Base-by-base conservation (phyloP, 2,797 vertebrate genomes). In the Nannoperca obscura region DNA sequence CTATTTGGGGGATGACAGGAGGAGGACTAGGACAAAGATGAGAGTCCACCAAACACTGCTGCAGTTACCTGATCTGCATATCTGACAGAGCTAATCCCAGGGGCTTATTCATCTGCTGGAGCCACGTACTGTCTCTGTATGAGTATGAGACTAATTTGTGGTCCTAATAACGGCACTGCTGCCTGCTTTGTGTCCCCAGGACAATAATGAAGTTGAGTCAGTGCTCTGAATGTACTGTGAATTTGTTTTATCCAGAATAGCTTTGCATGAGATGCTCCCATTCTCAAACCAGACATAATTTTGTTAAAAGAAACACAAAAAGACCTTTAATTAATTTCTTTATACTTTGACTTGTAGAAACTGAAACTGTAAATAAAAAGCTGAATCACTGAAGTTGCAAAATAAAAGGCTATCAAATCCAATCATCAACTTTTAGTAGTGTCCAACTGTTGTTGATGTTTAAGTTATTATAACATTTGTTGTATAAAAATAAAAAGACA, bases 71-170 rank as follows among this genome's bases (percentile, higher is more conserved):
- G 50, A 34, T 67, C 74, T 82, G 62, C 70, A 58, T 75, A 24
- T 72, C 32, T 71, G 30, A 75, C 30, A 42, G 65, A 64, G 64
- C 55, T 38, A 22, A 74, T 74, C 77, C 61, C 24, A 71, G 13
- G 12, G 47, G 49, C 58, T 57, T 44, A 81, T 66, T 82, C 71
- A 22, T 78, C 44, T 71, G 40, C 77, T 72, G 53, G 17, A 67
- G 77, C 40, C 78, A 65, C 24, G 9, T 40, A 36, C 19, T 55
- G 55, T 61, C 74, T 71, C 55, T 71, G 52, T 34, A 10, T 75
- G 70, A 59, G 46, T 36, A n/a, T 58, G 46, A 50, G 55, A 54
- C 84, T 80, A 70, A 81, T 89, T 83, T 78, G 71, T 19, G 65
- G 65, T 69, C 60, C 64, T 84, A 68, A 85, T 70, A 68, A 88